A percentile compares a stretch with the other conserved stretches of the same genome.
These are phyloP conservation scores for Acipenser oxyrinchus DNA, from an alignment of 2,797 vertebrate species.

Conservation along the genomic window DNA sequence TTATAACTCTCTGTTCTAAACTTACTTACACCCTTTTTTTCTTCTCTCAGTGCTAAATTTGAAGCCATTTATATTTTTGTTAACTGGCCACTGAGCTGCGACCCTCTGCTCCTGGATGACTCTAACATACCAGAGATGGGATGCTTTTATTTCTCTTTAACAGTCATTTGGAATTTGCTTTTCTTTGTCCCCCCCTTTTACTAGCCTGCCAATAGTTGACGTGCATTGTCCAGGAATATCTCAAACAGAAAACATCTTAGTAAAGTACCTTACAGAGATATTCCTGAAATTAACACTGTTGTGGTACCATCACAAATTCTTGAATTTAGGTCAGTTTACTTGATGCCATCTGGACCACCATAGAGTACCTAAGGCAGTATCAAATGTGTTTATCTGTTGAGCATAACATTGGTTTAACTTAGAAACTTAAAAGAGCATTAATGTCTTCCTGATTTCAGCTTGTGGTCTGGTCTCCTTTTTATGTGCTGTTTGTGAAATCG, in stretches of 20 bases:
- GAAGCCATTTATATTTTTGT: too few species aligned
- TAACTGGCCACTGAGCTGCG: too few species aligned
- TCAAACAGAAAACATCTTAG: not conserved
- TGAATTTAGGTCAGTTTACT: not conserved
- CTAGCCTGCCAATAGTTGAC: too few species aligned
- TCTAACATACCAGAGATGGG: too few species aligned
- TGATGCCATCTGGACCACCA: conserved; percentile 11
- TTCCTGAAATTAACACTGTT: not conserved
- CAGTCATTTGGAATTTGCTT: too few species aligned
- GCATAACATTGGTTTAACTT: conserved; percentile 7
- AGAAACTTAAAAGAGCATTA: conserved; percentile 4
- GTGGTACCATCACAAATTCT: conserved; percentile 3
- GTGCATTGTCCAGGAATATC: too few species aligned
- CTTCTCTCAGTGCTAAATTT: too few species aligned
- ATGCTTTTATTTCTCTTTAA: too few species aligned
- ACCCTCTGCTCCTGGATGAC: too few species aligned
- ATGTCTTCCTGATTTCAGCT: conserved; percentile 6
- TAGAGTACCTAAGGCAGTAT: conserved; percentile 3
- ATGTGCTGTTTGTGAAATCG: not conserved
- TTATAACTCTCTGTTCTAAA: too few species aligned
- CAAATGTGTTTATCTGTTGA: conserved; percentile 6
- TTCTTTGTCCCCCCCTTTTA: too few species aligned
- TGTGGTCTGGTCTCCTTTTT: not conserved
- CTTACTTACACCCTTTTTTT: too few species aligned
- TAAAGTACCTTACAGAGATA: not conserved